A percentile compares a stretch with the other conserved stretches of the same genome.
Evolutionary conservation across 2,888 invertebrate genomes (phyloP).

Genomic region (Drosophila fulvimacula): DNA sequence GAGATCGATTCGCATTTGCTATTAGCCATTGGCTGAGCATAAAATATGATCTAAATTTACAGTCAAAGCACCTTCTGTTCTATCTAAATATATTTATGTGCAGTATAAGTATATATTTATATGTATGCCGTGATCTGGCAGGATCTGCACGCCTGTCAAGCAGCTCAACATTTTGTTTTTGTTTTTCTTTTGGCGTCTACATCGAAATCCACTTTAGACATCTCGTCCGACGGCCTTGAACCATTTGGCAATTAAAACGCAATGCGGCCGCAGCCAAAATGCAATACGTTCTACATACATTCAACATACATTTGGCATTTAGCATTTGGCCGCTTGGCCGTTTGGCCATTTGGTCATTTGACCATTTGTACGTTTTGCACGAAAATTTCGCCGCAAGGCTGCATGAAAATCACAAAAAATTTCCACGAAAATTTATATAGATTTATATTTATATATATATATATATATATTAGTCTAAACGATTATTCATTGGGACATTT

Average conservation of each 20-base stretch:
- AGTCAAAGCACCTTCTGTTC: slow-evolving; percentile 11
- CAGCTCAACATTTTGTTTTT: slow-evolving; percentile 36
- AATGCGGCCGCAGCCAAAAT: slow-evolving; percentile 39
- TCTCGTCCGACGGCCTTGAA: slow-evolving; percentile 62
- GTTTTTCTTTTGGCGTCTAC: slow-evolving; percentile 45
- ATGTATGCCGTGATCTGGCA: slow-evolving; percentile 34
- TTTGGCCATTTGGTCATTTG: slow-evolving; percentile 21
- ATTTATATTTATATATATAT: not conserved
- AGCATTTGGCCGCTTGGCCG: slow-evolving; percentile 24
- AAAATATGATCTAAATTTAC: slow-evolving; percentile 1
- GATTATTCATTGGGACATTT: slow-evolving; percentile 15
- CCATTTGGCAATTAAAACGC: slow-evolving; percentile 76
- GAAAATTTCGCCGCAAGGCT: slow-evolving; percentile 28
- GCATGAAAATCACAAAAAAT: slow-evolving; percentile 12
- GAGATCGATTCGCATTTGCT: not conserved
- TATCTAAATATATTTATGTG: not conserved
- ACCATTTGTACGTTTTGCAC: slow-evolving; percentile 17
- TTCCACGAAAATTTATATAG: slow-evolving; percentile 28
- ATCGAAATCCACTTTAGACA: slow-evolving; percentile 69
- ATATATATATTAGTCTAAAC: not conserved
- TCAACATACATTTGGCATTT: slow-evolving; percentile 30
- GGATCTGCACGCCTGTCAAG: slow-evolving; percentile 48
- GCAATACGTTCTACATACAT: slow-evolving; percentile 19
- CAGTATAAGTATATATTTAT: not conserved
- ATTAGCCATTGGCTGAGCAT: not conserved